Evolutionary conservation across 2,888 invertebrate genomes (phyloP).

Genomic region (Ophioninae sp.): DNA sequence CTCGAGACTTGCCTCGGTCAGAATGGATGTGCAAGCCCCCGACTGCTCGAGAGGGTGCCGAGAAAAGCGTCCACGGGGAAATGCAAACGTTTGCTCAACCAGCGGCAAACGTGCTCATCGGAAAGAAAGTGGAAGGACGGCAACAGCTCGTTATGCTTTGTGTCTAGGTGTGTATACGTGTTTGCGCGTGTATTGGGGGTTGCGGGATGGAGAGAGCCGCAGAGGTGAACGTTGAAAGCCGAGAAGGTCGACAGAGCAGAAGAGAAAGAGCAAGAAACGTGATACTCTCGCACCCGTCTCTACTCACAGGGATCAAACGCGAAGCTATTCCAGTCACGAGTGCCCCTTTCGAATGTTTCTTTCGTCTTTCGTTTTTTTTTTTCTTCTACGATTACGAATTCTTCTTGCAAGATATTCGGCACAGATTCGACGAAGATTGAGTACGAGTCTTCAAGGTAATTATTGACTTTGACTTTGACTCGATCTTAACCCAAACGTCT

Average conservation of each 20-base stretch:
- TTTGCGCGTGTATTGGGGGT: constrained; percentile 2
- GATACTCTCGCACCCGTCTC: constrained; percentile 46
- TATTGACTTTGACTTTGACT: not conserved
- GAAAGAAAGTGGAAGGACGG: constrained; percentile 47
- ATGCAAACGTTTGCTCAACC: constrained; percentile 65
- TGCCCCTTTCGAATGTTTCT: constrained; percentile 23
- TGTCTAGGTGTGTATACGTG: not conserved
- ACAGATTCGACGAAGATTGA: constrained; percentile 3
- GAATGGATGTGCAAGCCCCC: constrained; percentile 24
- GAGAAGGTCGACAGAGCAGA: constrained; percentile 40
- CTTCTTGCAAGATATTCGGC: constrained; percentile 6
- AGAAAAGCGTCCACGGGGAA: constrained; percentile 41
- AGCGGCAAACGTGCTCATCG: constrained; percentile 61
- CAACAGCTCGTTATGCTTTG: constrained; percentile 50
- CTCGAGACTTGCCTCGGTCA: constrained; percentile 30
- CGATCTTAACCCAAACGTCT: not conserved
- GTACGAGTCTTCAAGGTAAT: not conserved
- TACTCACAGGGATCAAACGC: constrained; percentile 48
- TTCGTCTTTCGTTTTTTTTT: too few relatives aligned
- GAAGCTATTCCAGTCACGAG: constrained; percentile 40
- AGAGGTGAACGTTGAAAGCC: constrained; percentile 42
- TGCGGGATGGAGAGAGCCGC: constrained; percentile 28
- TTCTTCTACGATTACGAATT: constrained; percentile 7
- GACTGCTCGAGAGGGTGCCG: constrained; percentile 18
- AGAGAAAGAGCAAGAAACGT: constrained; percentile 56